A percentile compares a stretch with the other conserved stretches of the same genome.
Conservation (phyloP, 1,140 invertebrate species). For the Onthophagus taurus region DNA sequence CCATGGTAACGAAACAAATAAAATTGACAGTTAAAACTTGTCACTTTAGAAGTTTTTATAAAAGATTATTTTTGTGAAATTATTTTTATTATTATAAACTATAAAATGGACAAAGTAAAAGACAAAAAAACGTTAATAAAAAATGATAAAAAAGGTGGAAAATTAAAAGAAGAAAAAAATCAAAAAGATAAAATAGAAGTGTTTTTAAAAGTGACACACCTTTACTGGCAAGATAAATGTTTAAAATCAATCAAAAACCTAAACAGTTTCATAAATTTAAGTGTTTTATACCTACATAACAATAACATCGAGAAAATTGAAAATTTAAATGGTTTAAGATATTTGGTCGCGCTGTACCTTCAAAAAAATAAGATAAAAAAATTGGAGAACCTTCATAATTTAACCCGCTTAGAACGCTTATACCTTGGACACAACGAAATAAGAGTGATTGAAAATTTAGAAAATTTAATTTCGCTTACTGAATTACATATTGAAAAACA, state of each 20-base stretch:
- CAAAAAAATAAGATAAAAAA: slow-evolving; percentile 57
- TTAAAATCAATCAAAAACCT: slow-evolving; percentile 42
- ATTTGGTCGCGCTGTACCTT: slow-evolving; percentile 54
- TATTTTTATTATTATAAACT: too few relatives aligned
- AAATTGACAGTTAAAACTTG: too few relatives aligned
- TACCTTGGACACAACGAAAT: slow-evolving; percentile 60
- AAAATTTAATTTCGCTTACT: slow-evolving; percentile 46
- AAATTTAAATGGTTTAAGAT: slow-evolving; percentile 47
- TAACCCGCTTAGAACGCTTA: slow-evolving; percentile 51
- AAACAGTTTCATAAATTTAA: slow-evolving; percentile 40
- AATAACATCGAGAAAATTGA: slow-evolving; percentile 51
- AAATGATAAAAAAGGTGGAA: too few relatives aligned
- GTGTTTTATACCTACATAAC: slow-evolving; percentile 55
- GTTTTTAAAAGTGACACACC: slow-evolving; percentile 41
- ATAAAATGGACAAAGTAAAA: too few relatives aligned
- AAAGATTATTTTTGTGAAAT: too few relatives aligned
- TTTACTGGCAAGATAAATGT: slow-evolving; percentile 43
- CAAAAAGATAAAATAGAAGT: too few relatives aligned
- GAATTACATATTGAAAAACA: slow-evolving; percentile 61
- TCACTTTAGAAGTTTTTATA: too few relatives aligned
- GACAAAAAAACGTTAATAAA: too few relatives aligned
- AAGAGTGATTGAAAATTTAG: slow-evolving; percentile 55
- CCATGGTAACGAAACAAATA: too few relatives aligned
- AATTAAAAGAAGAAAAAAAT: too few relatives aligned
- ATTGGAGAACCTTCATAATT: slow-evolving; percentile 50